Base-by-base conservation (phyloP, 2,888 invertebrate species). In the Drosophila stalkeri region DNA sequence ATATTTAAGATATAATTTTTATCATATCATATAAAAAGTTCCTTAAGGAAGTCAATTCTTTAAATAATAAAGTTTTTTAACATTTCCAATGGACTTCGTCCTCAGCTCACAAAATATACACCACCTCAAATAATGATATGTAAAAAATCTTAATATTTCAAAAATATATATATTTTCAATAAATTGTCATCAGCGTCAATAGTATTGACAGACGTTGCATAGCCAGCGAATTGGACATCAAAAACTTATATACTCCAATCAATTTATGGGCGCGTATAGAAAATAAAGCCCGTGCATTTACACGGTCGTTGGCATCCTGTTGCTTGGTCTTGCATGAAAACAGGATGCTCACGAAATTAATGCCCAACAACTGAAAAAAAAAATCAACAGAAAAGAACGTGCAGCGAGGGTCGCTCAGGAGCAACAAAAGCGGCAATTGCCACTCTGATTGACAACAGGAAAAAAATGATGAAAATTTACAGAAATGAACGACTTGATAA, bases 221-320 rank as follows among this genome's bases (percentile, higher is more conserved):
- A 6, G 6, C 27, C 27, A 27, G 27, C 27, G 6, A 5, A 27
- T 27, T 27, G 27, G 27, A 27, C 27, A 27, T 27, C 27, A 6
- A 39, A 35, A 51, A 35, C 51, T 7, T 3, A 35, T 51, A 51
- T 51, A 51, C 51, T 20, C 14, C 8, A 1, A 7, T 51, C 35
- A 35, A 1, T 51, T 20, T 2, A 18, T 51, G 31, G 12, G 6
- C 49, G 49, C 7, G 33, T 2, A 49, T 43, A 16, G 3, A 52
- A 56, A 71, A 76, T 60, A 76, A 69, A 65, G 64, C 47, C 68
- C 61, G 72, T 69, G 72, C 78, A 86, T 90, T 90, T 90, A 89
- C 81, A 90, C 90, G 89, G 72, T 91, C 82, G 74, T 89, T 90
- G 90, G 81, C 90, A 91, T 91, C 91, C 90, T 90, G 90, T 91